phyloP scores from a whole-genome alignment of 2,888 invertebrate genomes.

The Brassicogethes aeneus region DNA sequence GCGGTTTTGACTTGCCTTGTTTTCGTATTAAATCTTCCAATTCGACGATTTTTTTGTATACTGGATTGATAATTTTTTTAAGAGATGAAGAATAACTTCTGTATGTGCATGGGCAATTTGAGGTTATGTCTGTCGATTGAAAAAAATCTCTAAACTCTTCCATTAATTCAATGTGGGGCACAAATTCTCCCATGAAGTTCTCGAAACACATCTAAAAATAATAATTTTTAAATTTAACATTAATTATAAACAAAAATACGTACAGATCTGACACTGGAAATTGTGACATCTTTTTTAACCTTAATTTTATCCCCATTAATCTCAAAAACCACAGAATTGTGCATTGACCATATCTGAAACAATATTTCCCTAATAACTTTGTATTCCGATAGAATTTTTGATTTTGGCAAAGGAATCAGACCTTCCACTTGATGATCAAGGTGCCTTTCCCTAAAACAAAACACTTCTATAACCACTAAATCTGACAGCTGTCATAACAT shows the following conservation, averaged over 20 bases:
- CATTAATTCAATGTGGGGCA: constrained; percentile 32
- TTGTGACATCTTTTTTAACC: constrained; percentile 29
- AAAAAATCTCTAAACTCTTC: constrained; percentile 31
- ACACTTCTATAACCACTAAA: no score
- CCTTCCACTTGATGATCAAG: constrained; percentile 25
- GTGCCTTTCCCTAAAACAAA: constrained; percentile 29
- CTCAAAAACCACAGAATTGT: constrained; percentile 29
- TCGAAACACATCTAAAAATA: constrained; percentile 14
- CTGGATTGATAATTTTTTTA: constrained; percentile 26
- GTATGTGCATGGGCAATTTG: constrained; percentile 26
- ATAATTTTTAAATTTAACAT: neutral
- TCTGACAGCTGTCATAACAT: neutral
- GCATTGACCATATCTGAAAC: constrained; percentile 34
- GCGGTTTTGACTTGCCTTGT: no score
- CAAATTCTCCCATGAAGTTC: constrained; percentile 28
- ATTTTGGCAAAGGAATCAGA: constrained; percentile 22
- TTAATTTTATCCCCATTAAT: constrained; percentile 27
- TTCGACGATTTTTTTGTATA: constrained; percentile 25
- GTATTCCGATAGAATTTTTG: constrained; percentile 34
- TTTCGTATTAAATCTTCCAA: constrained; percentile 29
- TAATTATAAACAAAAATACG: constrained; percentile 12
- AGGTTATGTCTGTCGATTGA: constrained; percentile 10
- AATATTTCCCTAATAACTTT: constrained; percentile 36
- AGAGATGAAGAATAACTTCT: constrained; percentile 28
- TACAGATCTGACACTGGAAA: constrained; percentile 33